These are phyloP conservation scores for Notiomystis cincta DNA, from an alignment of 2,113 vertebrate genomes.

Conservation along the genomic window DNA sequence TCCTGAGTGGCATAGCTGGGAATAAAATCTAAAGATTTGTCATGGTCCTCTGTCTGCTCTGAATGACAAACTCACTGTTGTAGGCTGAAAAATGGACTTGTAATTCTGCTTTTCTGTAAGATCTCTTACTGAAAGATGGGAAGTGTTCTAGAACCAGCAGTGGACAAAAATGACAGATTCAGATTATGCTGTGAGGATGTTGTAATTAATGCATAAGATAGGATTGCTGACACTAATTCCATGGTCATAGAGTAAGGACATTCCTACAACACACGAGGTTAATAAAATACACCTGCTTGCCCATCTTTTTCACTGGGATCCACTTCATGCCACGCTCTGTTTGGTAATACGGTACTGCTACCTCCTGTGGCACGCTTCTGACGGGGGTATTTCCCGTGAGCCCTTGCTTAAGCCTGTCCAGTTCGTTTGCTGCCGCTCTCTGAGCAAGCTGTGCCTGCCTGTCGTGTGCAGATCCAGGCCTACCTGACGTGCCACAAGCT, in stretches of 20 bases:
- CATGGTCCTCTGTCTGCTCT: not conserved
- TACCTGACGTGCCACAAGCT: constrained; percentile 88
- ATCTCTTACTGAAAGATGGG: not conserved
- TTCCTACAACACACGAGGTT: not conserved
- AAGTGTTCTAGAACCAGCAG: not conserved
- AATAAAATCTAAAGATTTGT: not conserved
- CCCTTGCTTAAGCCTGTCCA: not conserved
- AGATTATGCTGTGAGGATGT: not conserved
- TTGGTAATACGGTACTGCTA: not conserved
- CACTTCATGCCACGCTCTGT: not conserved
- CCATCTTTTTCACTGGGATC: not conserved
- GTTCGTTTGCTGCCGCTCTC: not conserved
- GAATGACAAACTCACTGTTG: not conserved
- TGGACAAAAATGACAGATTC: not conserved
- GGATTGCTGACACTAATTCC: not conserved
- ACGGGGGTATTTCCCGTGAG: not conserved
- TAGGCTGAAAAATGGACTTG: not conserved
- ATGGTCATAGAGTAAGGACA: not conserved
- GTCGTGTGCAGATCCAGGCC: constrained; percentile 82
- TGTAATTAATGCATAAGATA: not conserved
- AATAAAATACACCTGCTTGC: not conserved
- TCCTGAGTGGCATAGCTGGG: not conserved
- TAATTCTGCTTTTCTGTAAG: not conserved
- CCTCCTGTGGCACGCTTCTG: accelerated
- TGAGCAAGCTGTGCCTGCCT: not conserved